Conservation (phyloP, 1,140 invertebrate genomes). For the Teleopsis dalmanni region DNA sequence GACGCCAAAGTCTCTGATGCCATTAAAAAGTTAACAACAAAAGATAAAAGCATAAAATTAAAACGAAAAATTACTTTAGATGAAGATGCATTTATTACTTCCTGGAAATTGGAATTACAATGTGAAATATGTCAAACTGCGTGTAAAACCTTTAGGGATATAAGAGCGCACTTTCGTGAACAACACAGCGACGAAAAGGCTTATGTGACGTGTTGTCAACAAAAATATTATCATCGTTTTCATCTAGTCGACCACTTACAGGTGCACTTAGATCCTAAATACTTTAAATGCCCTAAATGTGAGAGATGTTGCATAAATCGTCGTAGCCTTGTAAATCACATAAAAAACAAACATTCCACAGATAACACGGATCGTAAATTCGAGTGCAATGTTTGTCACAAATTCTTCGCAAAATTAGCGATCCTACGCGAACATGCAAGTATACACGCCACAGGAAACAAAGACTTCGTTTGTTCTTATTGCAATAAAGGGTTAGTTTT, state of each 20-base stretch:
- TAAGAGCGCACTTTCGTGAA: slow-evolving; percentile 8
- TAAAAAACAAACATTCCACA: slow-evolving; percentile 5
- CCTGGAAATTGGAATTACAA: too few relatives aligned
- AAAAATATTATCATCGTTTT: slow-evolving; percentile 22
- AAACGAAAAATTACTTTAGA: too few relatives aligned
- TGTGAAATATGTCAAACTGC: too few relatives aligned
- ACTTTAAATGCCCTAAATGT: slow-evolving; percentile 18
- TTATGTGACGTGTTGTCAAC: slow-evolving; percentile 21
- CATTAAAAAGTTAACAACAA: too few relatives aligned
- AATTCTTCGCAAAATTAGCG: slow-evolving; percentile 21
- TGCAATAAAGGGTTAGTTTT: slow-evolving; percentile 21
- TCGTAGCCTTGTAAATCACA: slow-evolving; percentile 7
- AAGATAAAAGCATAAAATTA: too few relatives aligned
- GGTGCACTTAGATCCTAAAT: slow-evolving; percentile 23
- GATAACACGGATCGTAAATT: slow-evolving; percentile 14
- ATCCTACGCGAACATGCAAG: slow-evolving; percentile 18
- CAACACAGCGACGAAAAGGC: slow-evolving; percentile 4
- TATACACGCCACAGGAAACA: slow-evolving; percentile 20
- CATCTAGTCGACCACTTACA: slow-evolving; percentile 25
- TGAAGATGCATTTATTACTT: too few relatives aligned
- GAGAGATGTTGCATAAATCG: slow-evolving; percentile 2
- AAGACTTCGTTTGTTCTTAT: slow-evolving; percentile 18
- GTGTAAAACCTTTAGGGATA: too few relatives aligned
- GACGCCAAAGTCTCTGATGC: too few relatives aligned
- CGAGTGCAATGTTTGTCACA: slow-evolving; percentile 22